Conservation (phyloP, 2,113 vertebrate genomes). For the Pipra filicauda region DNA sequence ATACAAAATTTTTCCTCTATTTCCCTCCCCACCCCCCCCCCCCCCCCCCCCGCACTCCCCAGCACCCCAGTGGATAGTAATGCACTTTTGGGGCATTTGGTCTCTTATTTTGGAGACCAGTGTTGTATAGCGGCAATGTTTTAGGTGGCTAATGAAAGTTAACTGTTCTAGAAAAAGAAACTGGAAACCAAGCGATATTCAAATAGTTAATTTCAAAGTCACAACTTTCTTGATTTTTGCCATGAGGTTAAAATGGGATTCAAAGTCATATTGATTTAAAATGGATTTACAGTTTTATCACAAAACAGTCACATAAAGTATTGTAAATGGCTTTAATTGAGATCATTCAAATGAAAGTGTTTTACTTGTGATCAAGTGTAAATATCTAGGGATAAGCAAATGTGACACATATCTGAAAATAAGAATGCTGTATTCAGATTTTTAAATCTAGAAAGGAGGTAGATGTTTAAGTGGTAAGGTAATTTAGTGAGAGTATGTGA, state of each 20-base stretch:
- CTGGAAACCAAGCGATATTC: background rate
- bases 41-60: rapidly evolving
- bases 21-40: rapidly evolving
- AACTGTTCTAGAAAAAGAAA: background rate
- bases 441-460: background rate
- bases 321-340: background rate
- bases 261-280: background rate
- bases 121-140: background rate
- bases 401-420: background rate
- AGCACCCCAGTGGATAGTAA: background rate
- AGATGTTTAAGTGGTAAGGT: background rate
- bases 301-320: background rate
- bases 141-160: background rate
- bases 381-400: background rate
- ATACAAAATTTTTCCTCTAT: background rate
- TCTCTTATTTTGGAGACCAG: background rate
- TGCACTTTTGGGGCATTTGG: background rate
- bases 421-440: background rate
- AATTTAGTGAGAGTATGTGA: background rate
- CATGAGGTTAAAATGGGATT: background rate
- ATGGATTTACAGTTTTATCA: background rate
- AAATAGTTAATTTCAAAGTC: background rate
- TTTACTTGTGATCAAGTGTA: background rate
- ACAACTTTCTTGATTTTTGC: background rate
- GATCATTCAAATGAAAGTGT: background rate